Percentiles rank a stretch among this genome's conserved stretches.
These are phyloP conservation scores for Aphelocoma californica DNA, from an alignment of 2,797 vertebrate genomes.

Conservation along the genomic window DNA sequence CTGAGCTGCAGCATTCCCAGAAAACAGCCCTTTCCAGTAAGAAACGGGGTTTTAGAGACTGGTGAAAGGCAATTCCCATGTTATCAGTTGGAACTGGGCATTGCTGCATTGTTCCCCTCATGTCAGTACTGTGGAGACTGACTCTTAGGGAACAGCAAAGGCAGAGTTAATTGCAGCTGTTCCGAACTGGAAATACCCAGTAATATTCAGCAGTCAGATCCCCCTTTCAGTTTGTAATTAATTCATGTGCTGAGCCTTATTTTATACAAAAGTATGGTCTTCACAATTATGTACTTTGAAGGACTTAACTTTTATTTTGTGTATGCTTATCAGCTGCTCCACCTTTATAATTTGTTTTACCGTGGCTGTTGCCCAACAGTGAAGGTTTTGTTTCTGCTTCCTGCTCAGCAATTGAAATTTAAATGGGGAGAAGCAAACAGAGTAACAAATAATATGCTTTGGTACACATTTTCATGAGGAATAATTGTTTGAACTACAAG, in stretches of 20 bases:
- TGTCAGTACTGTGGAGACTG: background rate
- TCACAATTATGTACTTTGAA: background rate
- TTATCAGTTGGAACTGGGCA: background rate
- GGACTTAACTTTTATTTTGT: background rate
- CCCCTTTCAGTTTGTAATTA: background rate
- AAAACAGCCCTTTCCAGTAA: background rate
- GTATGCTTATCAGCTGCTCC: background rate
- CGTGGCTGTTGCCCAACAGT: background rate
- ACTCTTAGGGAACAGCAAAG: background rate
- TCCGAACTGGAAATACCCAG: background rate
- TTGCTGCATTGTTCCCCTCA: rapidly evolving
- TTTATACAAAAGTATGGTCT: background rate
- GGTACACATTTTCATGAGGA: slow-evolving; percentile 43
- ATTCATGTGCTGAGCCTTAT: background rate
- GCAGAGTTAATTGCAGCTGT: background rate
- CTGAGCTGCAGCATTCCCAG: background rate
- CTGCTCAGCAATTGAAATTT: slow-evolving; percentile 33
- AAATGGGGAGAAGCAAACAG: slow-evolving; percentile 35
- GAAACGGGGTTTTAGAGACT: background rate
- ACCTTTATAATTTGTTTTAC: slow-evolving; percentile 18
- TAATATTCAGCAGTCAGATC: background rate
- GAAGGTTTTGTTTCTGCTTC: slow-evolving; percentile 45
- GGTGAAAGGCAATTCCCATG: background rate
- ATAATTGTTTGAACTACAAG: slow-evolving; percentile 61
- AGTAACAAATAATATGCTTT: slow-evolving; percentile 60